Base-by-base conservation (phyloP, 2,797 vertebrate species). In the Sarcoramphus papa region DNA sequence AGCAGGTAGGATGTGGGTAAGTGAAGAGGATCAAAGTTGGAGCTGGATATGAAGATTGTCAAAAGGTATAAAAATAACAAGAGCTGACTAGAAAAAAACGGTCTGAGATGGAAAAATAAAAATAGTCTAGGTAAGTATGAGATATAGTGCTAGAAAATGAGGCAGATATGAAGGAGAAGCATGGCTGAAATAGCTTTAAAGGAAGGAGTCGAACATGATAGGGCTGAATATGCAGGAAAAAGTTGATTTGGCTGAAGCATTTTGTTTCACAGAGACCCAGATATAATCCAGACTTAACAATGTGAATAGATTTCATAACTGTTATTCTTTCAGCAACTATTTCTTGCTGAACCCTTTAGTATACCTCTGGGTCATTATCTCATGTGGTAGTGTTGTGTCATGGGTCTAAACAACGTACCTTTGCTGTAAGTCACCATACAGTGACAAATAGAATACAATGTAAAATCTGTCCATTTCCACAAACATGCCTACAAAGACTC, bases 1-100 rank as follows among this genome's bases (percentile, higher is more conserved):
- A 95, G 90, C 82, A 83, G 75, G 85, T 75, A 72, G 35, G 43
- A 92, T 75, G 24, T 84, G 50, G 11, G 3, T 83, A 77, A 95
- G 72, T 59, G 81, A 89, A 90, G 72, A 87, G n/a, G 33, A 72
- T 94, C 79, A 93, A 48, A 90, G 53, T 70, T 21, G 8, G 83
- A 93, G 37, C 27, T 90, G 47, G 27, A 47, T 87, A 79, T 65
- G 27, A 91, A 80, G 28, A 41, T 43, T 90, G 64, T 93, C 41
- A 94, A 83, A 95, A 85, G 43, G 30, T 63, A 70, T 54, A 85
- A 95, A 88, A 95, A 88, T 73, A 90, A 77, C 50, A 80, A 64
- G 19, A 63, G 14, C 31, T 92, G 54, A 23, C 59, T 28, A 24
- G 13, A 22, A 63, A 77, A 41, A 75, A 87, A 33, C 16, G 0